phyloP scores from a whole-genome alignment of 2,113 vertebrate genomes.

The Camelus dromedarius region DNA sequence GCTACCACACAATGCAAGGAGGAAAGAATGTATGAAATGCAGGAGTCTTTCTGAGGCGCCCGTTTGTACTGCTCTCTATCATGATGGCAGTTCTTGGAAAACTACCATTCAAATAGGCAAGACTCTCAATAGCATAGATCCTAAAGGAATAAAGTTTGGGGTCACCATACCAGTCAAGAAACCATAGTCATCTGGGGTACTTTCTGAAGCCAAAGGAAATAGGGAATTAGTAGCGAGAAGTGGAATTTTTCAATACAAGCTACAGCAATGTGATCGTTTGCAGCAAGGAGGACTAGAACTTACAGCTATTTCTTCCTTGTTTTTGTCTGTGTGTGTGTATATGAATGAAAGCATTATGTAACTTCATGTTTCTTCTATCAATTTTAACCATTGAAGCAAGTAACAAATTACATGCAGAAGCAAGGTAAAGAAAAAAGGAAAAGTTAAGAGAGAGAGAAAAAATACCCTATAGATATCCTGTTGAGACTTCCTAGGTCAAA shows the following conservation, averaged over 20 bases:
- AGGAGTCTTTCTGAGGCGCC: background rate
- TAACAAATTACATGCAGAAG: too few species aligned
- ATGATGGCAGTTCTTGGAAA: background rate
- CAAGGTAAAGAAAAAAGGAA: too few species aligned
- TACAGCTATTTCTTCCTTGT: background rate
- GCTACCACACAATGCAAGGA: background rate
- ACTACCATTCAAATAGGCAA: background rate
- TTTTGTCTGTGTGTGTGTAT: background rate
- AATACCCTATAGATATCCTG: too few species aligned
- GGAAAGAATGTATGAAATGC: background rate
- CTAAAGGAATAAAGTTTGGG: background rate
- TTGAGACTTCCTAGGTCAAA: too few species aligned
- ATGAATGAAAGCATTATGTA: background rate
- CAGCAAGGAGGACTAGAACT: accelerated
- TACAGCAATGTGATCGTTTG: background rate
- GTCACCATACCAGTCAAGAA: background rate
- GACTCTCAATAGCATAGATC: background rate
- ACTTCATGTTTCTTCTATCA: too few species aligned
- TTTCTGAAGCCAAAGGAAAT: background rate
- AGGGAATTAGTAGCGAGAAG: background rate
- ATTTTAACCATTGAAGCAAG: too few species aligned
- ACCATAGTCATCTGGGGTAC: background rate
- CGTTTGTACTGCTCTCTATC: background rate
- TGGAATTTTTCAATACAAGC: background rate
- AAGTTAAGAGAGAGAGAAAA: too few species aligned